These are phyloP conservation scores for Nannobrachium achirus DNA, from an alignment of 2,113 vertebrate genomes.

Conservation along the genomic window DNA sequence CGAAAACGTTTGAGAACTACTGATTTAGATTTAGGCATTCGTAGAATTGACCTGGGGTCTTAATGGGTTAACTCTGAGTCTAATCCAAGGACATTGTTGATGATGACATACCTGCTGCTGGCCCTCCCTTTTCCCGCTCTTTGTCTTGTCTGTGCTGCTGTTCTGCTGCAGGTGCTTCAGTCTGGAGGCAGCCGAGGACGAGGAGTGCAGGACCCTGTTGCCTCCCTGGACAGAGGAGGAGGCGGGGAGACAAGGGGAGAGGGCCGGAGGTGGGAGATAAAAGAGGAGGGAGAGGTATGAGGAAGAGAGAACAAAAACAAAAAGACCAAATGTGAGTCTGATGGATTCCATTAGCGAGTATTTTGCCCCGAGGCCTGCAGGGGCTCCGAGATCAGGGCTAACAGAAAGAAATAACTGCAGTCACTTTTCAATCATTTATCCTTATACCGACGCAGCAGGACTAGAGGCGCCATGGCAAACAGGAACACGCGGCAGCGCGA, in stretches of 20 bases:
- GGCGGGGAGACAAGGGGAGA: background rate
- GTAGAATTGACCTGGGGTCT: too few species aligned
- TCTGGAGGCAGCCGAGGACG: conserved; percentile 85
- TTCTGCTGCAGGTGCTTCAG: conserved; percentile 91
- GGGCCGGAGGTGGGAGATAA: background rate
- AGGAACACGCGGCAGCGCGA: conserved; percentile 29
- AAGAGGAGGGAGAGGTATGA: background rate
- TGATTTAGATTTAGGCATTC: too few species aligned
- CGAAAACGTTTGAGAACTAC: too few species aligned
- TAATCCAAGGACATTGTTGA: background rate
- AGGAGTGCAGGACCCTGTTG: conserved; percentile 79
- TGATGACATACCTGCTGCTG: conserved; percentile 89
- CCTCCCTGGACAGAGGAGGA: conserved; percentile 56
- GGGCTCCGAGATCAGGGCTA: too few species aligned
- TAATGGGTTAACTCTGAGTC: too few species aligned
- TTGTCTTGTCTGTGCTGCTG: conserved; percentile 92
- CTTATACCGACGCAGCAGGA: background rate
- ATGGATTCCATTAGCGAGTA: too few species aligned
- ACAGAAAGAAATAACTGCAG: too few species aligned
- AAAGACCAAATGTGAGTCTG: background rate
- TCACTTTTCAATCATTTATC: conserved; percentile 28
- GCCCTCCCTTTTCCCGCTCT: conserved; percentile 88
- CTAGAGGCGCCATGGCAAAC: conserved; percentile 22
- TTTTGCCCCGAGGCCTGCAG: too few species aligned
- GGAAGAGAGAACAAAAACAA: too few species aligned